Base-by-base conservation (phyloP, 2,797 vertebrate genomes). In the Atherinosoma microstoma region DNA sequence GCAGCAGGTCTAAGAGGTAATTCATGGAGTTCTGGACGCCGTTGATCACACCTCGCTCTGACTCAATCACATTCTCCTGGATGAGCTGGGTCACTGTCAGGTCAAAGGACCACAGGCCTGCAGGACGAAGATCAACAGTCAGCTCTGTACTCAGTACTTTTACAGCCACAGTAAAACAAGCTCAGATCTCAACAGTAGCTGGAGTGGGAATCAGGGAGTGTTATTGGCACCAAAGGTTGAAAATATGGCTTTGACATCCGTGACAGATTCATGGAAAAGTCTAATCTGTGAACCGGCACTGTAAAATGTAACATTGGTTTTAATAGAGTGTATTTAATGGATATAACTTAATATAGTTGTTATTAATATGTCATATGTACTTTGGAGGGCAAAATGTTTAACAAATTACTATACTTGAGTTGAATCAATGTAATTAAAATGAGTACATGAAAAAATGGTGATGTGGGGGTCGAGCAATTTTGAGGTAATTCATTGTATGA, bases 21-120 rank as follows among this genome's bases (percentile, higher is more conserved):
- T 99, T 99, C 98, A 99, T 99, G 91, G 98, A 99, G 94, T 99
- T 99, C 91, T 99, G 98, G 88, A 99, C 98, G 20, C 98, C 98
- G 0, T 97, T 99, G 92, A 99, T 97, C 87, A 99, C 93, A 58
- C 98, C 98, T 85, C 98, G 95, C 94, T 99, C 98, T 0, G 96
- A 97, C 83, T 99, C 98, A 1, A 95, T 93, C 67, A 99, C 98
- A 38, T 97, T 99, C 93, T 99, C 98, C 91, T 99, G 98, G 87
- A 99, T 96, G 84, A 99, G 94, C 79, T 99, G 98, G 73, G 98
- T 99, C 91, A 99, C 97, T 30, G 97, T 98, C 90, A 99, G 94
- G 93, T 99, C 98, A 71, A 99, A 99, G 64, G 97, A 97, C 98
- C 98, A 99, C 85, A 99, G 96, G 76, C 98, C 98, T 99, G 80